These are phyloP conservation scores for Tenodera sinensis DNA, from an alignment of 2,888 invertebrate genomes.

Conservation along the genomic window DNA sequence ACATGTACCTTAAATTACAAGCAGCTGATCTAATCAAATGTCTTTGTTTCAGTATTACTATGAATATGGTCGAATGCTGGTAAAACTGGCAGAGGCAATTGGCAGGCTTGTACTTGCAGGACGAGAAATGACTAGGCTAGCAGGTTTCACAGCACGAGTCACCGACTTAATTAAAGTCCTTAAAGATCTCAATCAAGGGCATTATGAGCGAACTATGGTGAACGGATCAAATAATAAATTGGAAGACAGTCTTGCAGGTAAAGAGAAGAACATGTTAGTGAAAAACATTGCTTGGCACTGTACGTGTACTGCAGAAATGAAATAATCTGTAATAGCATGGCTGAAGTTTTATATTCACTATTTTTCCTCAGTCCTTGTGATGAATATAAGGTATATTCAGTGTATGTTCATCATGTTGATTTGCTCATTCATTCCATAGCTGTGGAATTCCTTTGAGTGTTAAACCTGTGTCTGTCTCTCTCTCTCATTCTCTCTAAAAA, in stretches of 20 bases:
- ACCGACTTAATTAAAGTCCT: conserved; percentile 84
- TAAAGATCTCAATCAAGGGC: conserved; percentile 75
- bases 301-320: too few species aligned
- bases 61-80: conserved; percentile 92
- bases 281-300: too few species aligned
- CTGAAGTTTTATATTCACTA: too few species aligned
- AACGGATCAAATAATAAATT: conserved; percentile 40
- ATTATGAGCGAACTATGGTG: conserved; percentile 69
- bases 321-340: too few species aligned
- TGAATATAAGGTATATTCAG: too few species aligned
- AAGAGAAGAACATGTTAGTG: background rate
- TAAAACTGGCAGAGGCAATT: conserved; percentile 95
- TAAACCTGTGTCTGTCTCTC: too few species aligned
- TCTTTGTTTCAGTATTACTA: conserved; percentile 71
- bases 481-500: too few species aligned
- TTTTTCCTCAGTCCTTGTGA: too few species aligned
- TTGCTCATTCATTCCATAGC: too few species aligned
- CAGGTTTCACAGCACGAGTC: conserved; percentile 91
- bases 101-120: conserved; percentile 93
- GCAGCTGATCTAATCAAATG: background rate
- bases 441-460: too few species aligned
- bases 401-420: too few species aligned
- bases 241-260: conserved; percentile 30
- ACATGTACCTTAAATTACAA: too few species aligned
- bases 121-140: conserved; percentile 87